A percentile compares a stretch with the other conserved stretches of the same genome.
phyloP scores from a whole-genome alignment of 2,113 vertebrate species.

The Chionodraco myersi region DNA sequence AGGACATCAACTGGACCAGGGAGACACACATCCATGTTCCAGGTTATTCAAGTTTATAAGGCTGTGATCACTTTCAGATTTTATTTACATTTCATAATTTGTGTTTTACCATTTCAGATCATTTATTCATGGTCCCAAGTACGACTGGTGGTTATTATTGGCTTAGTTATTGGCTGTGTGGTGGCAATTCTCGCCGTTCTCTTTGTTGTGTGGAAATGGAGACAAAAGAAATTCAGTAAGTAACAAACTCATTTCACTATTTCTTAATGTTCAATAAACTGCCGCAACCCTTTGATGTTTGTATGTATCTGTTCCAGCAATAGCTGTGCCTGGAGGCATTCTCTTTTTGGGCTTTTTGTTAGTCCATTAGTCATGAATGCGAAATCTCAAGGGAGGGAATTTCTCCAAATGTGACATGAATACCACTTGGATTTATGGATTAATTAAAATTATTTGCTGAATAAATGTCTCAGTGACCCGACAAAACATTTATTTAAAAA shows the following conservation, averaged over 20 bases:
- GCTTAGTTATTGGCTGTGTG: not conserved
- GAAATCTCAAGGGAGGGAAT: no score
- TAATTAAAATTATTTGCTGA: no score
- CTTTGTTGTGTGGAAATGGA: constrained; percentile 13
- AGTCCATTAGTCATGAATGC: no score
- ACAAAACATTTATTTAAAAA: no score
- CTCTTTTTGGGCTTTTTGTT: no score
- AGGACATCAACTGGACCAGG: constrained; percentile 9
- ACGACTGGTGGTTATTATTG: not conserved
- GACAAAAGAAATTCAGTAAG: not conserved
- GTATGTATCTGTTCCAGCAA: no score
- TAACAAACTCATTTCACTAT: not conserved
- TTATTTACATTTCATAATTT: not conserved
- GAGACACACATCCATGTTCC: not conserved
- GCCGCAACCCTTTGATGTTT: not conserved
- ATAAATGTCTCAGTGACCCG: no score
- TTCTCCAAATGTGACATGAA: no score
- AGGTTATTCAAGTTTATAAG: not conserved
- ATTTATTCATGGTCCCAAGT: not conserved
- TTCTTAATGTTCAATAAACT: not conserved
- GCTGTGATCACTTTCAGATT: not conserved
- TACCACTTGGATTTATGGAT: no score
- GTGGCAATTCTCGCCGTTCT: not conserved
- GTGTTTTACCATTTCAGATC: not conserved
- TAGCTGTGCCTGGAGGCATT: no score